Conservation (phyloP, 2,888 invertebrate genomes). For the Chrysotoxum bicinctum region DNA sequence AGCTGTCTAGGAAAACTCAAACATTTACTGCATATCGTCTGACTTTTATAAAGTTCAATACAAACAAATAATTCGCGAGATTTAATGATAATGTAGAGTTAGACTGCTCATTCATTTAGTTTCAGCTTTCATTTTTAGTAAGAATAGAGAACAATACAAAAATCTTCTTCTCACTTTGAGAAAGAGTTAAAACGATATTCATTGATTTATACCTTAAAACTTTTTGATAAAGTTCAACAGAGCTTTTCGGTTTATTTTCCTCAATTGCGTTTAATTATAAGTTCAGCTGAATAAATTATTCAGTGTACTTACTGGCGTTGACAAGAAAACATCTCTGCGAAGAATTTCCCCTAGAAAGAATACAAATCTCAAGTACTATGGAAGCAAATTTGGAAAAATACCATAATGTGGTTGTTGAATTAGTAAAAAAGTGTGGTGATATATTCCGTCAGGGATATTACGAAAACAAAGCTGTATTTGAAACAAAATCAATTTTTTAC, state of each 20-base stretch:
- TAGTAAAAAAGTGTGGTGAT: slow-evolving; percentile 79
- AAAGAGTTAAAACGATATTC: slow-evolving; percentile 8
- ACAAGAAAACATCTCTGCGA: slow-evolving; percentile 10
- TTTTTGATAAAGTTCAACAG: slow-evolving; percentile 10
- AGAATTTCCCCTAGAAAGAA: neutral
- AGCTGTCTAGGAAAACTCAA: slow-evolving; percentile 28
- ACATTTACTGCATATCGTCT: slow-evolving; percentile 35
- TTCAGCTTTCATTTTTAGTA: neutral
- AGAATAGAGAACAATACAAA: neutral
- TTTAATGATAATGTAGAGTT: slow-evolving; percentile 1
- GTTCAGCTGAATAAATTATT: neutral
- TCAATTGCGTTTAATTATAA: slow-evolving; percentile 25
- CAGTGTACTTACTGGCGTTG: slow-evolving; percentile 23
- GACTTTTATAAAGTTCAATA: slow-evolving; percentile 23
- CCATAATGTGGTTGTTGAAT: slow-evolving; percentile 77
- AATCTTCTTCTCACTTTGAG: slow-evolving; percentile 32
- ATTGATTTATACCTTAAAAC: neutral
- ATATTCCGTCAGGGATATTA: slow-evolving; percentile 78
- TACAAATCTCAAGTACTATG: slow-evolving; percentile 3
- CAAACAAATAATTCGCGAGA: slow-evolving; percentile 19
- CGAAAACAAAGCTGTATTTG: slow-evolving; percentile 77
- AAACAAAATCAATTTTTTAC: slow-evolving; percentile 84
- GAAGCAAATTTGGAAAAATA: slow-evolving; percentile 75
- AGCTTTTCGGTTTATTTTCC: slow-evolving; percentile 42
- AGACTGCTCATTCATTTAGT: slow-evolving; percentile 9